Evolutionary conservation across 2,797 vertebrate genomes (phyloP).

Genomic region (Sebastes iracundus): DNA sequence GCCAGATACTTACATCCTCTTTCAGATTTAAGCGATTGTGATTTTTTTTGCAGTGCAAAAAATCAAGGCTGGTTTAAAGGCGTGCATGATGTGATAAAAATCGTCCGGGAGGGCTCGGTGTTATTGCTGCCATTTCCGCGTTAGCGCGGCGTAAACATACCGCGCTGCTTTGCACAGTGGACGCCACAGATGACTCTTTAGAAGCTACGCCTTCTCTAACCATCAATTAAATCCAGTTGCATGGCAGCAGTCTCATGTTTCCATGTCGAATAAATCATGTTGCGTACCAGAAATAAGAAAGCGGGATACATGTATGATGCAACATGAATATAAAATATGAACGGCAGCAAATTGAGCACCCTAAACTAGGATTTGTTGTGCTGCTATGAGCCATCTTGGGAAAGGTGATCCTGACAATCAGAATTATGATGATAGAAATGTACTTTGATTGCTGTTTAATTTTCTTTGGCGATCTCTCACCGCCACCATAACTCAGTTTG

Average conservation of each 20-base stretch:
- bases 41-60: constrained; percentile 58
- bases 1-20: constrained; percentile 76
- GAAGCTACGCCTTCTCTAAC: constrained; percentile 82
- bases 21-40: constrained; percentile 76
- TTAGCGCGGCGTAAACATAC: constrained; percentile 45
- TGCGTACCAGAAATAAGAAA: constrained; percentile 87
- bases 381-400: constrained; percentile 80
- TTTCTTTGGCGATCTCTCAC: constrained; percentile 81
- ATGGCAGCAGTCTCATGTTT: constrained; percentile 86
- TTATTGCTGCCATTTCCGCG: constrained; percentile 44
- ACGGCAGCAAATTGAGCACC: constrained; percentile 90
- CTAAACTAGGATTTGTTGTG: constrained; percentile 90
- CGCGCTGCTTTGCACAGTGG: constrained; percentile 43
- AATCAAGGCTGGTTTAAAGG: constrained; percentile 74
- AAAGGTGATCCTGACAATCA: constrained; percentile 88
- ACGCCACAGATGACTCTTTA: constrained; percentile 77
- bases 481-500: constrained; percentile 74
- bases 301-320: constrained; percentile 85
- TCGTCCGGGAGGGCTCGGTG: constrained; percentile 10
- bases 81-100: constrained; percentile 64
- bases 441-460: constrained; percentile 91
- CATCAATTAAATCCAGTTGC: constrained; percentile 91
- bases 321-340: constrained; percentile 94
- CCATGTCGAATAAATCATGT: constrained; percentile 92
- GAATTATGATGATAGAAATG: constrained; percentile 92